Evolutionary conservation across 2,113 vertebrate species (phyloP).

Genomic region (Leptodactylus fuscus): DNA sequence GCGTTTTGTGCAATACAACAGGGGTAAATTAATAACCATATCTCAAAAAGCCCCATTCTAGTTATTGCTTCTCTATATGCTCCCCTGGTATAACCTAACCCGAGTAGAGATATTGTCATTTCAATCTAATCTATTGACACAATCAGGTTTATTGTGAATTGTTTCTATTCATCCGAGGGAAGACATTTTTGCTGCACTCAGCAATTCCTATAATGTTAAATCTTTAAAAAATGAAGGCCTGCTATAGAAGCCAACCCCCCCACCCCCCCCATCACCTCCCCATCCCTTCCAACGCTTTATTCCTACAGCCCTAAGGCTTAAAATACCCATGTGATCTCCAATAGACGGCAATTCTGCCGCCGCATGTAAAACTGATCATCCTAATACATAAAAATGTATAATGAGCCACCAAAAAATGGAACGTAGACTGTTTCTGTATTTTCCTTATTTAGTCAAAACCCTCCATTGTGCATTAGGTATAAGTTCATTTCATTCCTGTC

Average conservation of each 20-base stretch:
- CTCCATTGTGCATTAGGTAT: background rate
- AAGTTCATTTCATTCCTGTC: conserved; percentile 5
- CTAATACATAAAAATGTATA: background rate
- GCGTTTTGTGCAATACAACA: too few relatives aligned
- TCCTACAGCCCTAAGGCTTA: background rate
- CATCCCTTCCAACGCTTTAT: background rate
- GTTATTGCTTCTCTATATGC: too few relatives aligned
- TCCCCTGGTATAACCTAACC: too few relatives aligned
- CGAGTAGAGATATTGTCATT: too few relatives aligned
- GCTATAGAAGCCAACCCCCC: background rate
- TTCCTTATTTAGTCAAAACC: background rate
- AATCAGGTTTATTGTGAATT: background rate
- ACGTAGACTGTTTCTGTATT: background rate
- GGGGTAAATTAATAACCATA: too few relatives aligned
- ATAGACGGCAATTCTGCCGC: background rate
- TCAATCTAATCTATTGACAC: too few relatives aligned
- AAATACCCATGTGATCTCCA: conserved; percentile 12
- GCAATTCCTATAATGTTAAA: background rate
- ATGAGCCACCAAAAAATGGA: background rate
- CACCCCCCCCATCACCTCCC: too few relatives aligned
- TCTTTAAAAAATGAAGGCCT: background rate
- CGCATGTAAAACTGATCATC: background rate
- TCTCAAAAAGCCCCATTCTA: too few relatives aligned
- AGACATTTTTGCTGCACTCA: conserved; percentile 21
- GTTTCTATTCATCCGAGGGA: background rate